Percentiles rank a stretch among this genome's conserved stretches.
Evolutionary conservation across 2,888 invertebrate species (phyloP).

Genomic region (Thymelicus acteon): DNA sequence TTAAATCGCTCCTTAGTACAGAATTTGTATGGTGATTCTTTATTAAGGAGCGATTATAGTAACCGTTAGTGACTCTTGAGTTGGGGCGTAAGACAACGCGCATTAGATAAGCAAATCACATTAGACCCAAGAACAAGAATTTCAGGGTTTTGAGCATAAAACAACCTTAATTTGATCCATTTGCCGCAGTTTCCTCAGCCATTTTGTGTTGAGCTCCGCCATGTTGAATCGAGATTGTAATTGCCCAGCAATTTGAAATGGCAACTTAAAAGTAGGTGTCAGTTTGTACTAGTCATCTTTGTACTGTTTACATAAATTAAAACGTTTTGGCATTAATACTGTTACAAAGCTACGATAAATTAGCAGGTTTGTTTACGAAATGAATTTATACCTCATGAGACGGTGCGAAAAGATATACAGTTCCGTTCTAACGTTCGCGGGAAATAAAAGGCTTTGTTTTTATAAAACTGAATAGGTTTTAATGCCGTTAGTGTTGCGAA

Average conservation of each 20-base stretch:
- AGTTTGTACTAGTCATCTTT: constrained; percentile 38
- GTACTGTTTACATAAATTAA: constrained; percentile 47
- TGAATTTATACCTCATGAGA: constrained; percentile 36
- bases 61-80: no score
- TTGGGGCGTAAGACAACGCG: constrained; percentile 33
- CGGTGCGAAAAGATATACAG: constrained; percentile 28
- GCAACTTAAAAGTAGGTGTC: constrained; percentile 39
- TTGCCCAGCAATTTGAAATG: constrained; percentile 31
- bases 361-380: constrained; percentile 37
- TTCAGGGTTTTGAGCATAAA: constrained; percentile 26
- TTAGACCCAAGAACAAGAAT: constrained; percentile 31
- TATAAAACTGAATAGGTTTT: constrained; percentile 15
- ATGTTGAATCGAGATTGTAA: constrained; percentile 35
- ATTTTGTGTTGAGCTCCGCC: constrained; percentile 40
- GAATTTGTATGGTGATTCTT: no score
- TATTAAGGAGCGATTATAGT: no score
- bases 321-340: constrained; percentile 44
- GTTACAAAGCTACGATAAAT: constrained; percentile 41
- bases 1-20: no score
- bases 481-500: constrained; percentile 17
- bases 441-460: constrained; percentile 19
- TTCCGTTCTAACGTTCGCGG: constrained; percentile 23
- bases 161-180: constrained; percentile 43
- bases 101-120: constrained; percentile 39
- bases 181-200: constrained; percentile 37